phyloP scores from a whole-genome alignment of 2,888 invertebrate genomes.

The Neria commutata region DNA sequence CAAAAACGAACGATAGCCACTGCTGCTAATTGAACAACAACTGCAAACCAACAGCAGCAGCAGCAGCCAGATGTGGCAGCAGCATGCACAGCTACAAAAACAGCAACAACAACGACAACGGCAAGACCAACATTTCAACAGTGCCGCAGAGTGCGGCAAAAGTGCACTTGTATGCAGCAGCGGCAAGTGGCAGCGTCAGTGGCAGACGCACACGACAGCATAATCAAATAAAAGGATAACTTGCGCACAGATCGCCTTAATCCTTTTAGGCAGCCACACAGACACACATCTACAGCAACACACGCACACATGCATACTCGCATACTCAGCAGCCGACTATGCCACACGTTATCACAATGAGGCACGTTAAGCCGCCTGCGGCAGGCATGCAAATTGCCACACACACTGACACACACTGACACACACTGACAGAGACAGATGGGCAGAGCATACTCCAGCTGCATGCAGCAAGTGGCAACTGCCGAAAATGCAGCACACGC shows the following conservation, averaged over 20 bases:
- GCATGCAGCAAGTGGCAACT: no score
- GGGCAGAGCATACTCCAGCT: background rate
- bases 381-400: background rate
- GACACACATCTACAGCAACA: background rate
- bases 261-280: slow-evolving; percentile 44
- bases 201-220: slow-evolving; percentile 6
- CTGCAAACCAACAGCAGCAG: background rate
- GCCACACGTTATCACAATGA: background rate
- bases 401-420: no score
- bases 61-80: no score
- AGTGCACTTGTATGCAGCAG: slow-evolving; percentile 2
- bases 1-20: background rate
- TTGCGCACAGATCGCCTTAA: slow-evolving; percentile 55
- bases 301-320: background rate
- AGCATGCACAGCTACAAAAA: no score
- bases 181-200: no score
- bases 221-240: slow-evolving; percentile 50
- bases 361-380: background rate
- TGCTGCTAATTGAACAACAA: background rate
- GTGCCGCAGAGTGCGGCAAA: no score
- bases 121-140: no score
- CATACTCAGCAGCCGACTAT: no score
- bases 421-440: no score
- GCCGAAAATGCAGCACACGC: background rate
- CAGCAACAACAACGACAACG: background rate